A percentile compares a stretch with the other conserved stretches of the same genome.
phyloP scores from a whole-genome alignment of 92 coral and sea anemone genomes.

The Epizoanthus ramosus region DNA sequence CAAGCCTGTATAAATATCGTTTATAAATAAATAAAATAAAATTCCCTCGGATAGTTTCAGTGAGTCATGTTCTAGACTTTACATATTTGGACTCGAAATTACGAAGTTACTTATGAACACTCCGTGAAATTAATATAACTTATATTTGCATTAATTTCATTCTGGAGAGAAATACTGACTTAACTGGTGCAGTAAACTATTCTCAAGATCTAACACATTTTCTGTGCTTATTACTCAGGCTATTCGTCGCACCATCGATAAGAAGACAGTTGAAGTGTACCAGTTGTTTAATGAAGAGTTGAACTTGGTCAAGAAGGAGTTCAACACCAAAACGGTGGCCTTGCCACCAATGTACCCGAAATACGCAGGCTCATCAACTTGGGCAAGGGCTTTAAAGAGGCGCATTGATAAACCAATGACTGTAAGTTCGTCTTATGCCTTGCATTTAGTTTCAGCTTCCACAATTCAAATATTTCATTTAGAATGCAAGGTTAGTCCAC shows the following conservation, averaged over 20 bases:
- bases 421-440: conserved; percentile 48
- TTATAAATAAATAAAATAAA: too few relatives aligned
- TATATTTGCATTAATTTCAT: too few relatives aligned
- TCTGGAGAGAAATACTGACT: background rate
- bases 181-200: too few relatives aligned
- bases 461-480: too few relatives aligned
- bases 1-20: too few relatives aligned
- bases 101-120: too few relatives aligned
- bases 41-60: too few relatives aligned
- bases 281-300: conserved; percentile 97
- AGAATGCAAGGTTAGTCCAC: too few relatives aligned
- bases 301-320: conserved; percentile 97
- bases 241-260: conserved; percentile 95
- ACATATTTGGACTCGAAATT: too few relatives aligned
- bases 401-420: conserved; percentile 97
- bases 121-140: too few relatives aligned
- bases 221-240: conserved; percentile 57
- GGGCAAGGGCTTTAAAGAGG: conserved; percentile 97
- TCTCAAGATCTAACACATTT: background rate
- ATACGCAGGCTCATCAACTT: conserved; percentile 93
- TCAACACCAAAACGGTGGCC: conserved; percentile 93
- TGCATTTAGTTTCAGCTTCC: too few relatives aligned
- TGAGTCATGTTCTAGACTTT: too few relatives aligned
- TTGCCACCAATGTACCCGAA: conserved; percentile 94
- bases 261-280: conserved; percentile 97